Evolutionary conservation across 2,113 vertebrate genomes (phyloP), one percentile per base, ranked within the genome.

Genomic region (Stegostoma tigrinum): DNA sequence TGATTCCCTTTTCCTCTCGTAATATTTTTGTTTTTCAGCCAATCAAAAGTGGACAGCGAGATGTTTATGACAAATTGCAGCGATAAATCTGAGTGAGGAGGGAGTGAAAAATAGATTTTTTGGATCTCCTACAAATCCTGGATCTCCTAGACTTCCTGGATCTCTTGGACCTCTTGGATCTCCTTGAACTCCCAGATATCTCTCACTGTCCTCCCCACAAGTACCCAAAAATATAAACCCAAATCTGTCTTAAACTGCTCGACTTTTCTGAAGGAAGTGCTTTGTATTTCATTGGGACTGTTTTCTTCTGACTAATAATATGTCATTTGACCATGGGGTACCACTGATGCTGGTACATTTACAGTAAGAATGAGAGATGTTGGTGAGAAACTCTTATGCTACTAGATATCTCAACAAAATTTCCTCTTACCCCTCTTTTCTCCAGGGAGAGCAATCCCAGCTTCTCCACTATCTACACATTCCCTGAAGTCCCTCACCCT

Each of bases 41-140:
- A n/a, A 91, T 91, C 55, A 91, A 91, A 91, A 34, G 89, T 21
- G 89, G 89, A 38, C 89, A 91, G 61, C 55, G 89, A n/a, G 89
- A 91, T 15, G 55, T 91, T 66, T 91, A 91, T 21, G 89, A 91
- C 55, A 91, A 66, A 5, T n/a, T 91, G 89, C 30, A 91, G 2
- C 61, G 55, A 91, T n/a, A 83, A 3, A 19, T 23, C 61, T 38
- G 55, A 64, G 1, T 21, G 55, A 34, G 34, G 10, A 55, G 48
- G 52, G 7, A 52, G 21, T 15, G 5, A 87, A 5, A 34, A 90
- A 55, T 61, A 10, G 48, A 14, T 83, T 24, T 48, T 27, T 8
- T 0, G 3, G 8, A 12, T 8, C 24, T 42, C 5, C 42, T 45
- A 7, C 0, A 19, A 0, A 5, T 19, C 24, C 86, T 0, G 8